Evolutionary conservation across 2,113 vertebrate genomes (phyloP), one percentile per base, ranked within the genome.

Genomic region (Ursus arctos): DNA sequence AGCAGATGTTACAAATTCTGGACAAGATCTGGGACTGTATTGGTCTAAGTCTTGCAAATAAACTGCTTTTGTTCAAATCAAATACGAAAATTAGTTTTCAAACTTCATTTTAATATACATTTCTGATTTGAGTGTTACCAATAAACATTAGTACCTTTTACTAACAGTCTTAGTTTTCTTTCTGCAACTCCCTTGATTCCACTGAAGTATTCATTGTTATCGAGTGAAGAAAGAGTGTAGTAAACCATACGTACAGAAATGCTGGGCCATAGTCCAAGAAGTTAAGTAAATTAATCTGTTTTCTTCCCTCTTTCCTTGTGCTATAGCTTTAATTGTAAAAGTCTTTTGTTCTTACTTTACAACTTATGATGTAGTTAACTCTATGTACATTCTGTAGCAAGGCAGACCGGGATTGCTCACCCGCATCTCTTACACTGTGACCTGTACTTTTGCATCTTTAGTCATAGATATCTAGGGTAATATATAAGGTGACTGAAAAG

Each of bases 71-170:
- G 6, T 74, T 94, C 74, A 81, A 92, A 79, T 79, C 8, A 24
- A 92, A 43, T 88, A 57, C 13, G 33, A 47, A 95, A 86, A 57
- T 72, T 65, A 53, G 11, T 77, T 90, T 82, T 55, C 55, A 84
- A 79, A 83, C 18, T 95, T 86, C 15, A 36, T 77, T 88, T 94
- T 59, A 90, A 67, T 71, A 81, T 36, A 76, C 0, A 86, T 31
- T 93, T 93, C 65, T 94, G 36, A 88, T 47, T 67, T 82, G 74
- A 88, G 11, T 76, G 12, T 53, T 91, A 81, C 11, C 16, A 86
- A 36, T 93, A 86, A 92, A 88, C 96, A 91, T 61, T 93, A 96
- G 65, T 77, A 65, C 3, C 18, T 22, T 72, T 86, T 67, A 72
- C 28, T 80, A 31, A 57, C 14, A 67, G 7, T 36, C 36, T 87